phyloP scores from a whole-genome alignment of 2,113 vertebrate genomes.

The Brachyhypopomus occidentalis region DNA sequence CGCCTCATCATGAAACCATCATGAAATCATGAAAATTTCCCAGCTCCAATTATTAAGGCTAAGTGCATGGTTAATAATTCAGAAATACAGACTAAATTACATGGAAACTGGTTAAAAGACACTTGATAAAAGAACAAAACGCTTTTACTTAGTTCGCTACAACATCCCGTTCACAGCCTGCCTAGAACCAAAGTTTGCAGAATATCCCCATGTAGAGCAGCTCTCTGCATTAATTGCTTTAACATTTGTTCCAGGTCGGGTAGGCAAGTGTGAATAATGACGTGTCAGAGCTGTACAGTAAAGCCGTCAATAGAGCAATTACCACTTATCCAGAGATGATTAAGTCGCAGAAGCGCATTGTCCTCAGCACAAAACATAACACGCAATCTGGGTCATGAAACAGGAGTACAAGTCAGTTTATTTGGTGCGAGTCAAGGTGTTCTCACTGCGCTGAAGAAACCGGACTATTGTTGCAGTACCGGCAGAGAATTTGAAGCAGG shows the following conservation, averaged over 20 bases:
- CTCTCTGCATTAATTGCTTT: constrained; percentile 89
- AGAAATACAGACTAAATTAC: neutral
- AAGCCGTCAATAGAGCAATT: constrained; percentile 89
- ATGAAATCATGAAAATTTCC: no score
- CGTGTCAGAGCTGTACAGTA: constrained; percentile 88
- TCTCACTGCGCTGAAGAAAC: constrained; percentile 18
- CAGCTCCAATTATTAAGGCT: neutral
- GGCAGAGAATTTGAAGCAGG: neutral
- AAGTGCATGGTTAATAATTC: neutral
- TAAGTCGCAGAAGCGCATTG: constrained; percentile 83
- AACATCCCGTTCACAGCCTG: constrained; percentile 4
- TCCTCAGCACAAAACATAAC: constrained; percentile 80
- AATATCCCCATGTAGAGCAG: constrained; percentile 82
- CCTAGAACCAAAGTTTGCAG: constrained; percentile 83
- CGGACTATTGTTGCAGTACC: neutral
- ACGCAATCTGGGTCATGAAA: constrained; percentile 72
- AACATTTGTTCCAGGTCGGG: constrained; percentile 92
- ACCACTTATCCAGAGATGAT: constrained; percentile 85
- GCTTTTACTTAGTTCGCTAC: neutral
- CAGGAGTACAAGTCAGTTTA: constrained; percentile 52
- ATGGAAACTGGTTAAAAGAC: neutral
- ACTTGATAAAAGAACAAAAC: neutral
- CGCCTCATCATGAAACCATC: neutral
- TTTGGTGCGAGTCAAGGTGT: constrained; percentile 40
- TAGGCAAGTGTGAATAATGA: constrained; percentile 94